Base-by-base conservation (phyloP, 2,113 vertebrate genomes). In the Mustelus asterias region DNA sequence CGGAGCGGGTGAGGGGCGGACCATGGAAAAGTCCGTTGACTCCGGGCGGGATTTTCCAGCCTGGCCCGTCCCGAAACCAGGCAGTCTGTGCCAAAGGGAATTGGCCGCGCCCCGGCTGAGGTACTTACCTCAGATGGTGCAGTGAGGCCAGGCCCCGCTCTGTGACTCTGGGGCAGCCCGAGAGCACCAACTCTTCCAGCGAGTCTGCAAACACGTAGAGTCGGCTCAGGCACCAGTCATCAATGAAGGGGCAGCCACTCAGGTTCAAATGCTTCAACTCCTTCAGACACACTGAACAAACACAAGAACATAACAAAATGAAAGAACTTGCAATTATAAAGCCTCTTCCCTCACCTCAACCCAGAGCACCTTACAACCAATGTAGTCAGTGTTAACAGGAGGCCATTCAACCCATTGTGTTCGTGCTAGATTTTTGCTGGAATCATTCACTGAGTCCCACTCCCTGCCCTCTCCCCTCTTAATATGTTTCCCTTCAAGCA, bases 151-250 rank as follows among this genome's bases (percentile, higher is more conserved):
- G 97, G 22, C 98, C 99, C 1, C 98, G 97, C 65, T 97, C 97
- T 0, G 98, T 98, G 96, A 99, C 95, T 0, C 0, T 96, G 48
- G 98, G 97, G 76, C 98, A 99, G 13, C 98, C 97, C 0, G 98
- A 98, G 95, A 99, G 96, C 2, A 98, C 97, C 78, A 99, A 97
- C 76, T 98, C 98, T 96, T 97, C 97, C 95, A 99, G 96, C 0
- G 97, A 97, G 92, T 96, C 96, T 7, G 97, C 96, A 76, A 99
- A 98, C 0, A 96, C 14, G 29, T 99, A 96, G 67, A 99, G 97
- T 41, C 97, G 97, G 67, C 97, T 96, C 67, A 99, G 97, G 95
- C 97, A 98, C 98, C 99, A 99, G 97, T 98, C 98, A 0, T 99
- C 98, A 16, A 99, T 96, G 3, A 98, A 96, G 72, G 97, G 97